Base-by-base conservation (phyloP, 2,797 vertebrate genomes). In the Galago senegalensis region DNA sequence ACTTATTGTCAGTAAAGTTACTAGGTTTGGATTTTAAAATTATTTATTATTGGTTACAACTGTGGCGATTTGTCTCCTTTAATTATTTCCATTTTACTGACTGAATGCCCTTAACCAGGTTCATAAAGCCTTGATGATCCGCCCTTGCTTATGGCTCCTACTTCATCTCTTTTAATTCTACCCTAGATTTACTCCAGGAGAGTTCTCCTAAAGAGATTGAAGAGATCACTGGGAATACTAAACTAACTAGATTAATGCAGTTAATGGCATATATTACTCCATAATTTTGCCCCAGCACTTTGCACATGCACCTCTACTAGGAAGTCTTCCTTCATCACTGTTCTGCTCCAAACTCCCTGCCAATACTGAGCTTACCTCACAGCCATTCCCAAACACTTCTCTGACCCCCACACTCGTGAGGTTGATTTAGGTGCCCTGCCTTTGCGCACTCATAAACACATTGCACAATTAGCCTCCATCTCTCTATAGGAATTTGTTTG, bases 61-160 rank as follows among this genome's bases (percentile, higher is more conserved):
- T 17, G 5, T 27, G 46, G 27, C 25, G 63, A 56, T 97, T 90
- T 81, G 76, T 70, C 53, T 85, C 46, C 37, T 83, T 80, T 82
- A 85, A 56, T 90, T 77, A 86, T 96, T 86, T 85, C 53, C 63
- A 60, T 79, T 83, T 93, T 17, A 75, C 2, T 46, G 43, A 67
- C 69, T 16, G 75, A 86, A 76, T 67, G 76, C 34, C 37, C 34
- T 76, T 73, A 56, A 31, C 16, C 58, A 80, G 25, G 31, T 53
- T 82, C 75, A 79, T 43, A 18, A 95, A 63, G n/a, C 1, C 37
- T 88, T 77, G 25, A n/a, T 67, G 40, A 53, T 65, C 31, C 37
- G 13, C 29, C 65, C 69, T 67, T 65, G 56, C 63, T 72, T 49
- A 67, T 43, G 63, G 4, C 69, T 81, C 5, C n/a, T 76, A n/a